Evolutionary conservation across 2,797 vertebrate species (phyloP).

Genomic region (Gadopsis bispinosus): DNA sequence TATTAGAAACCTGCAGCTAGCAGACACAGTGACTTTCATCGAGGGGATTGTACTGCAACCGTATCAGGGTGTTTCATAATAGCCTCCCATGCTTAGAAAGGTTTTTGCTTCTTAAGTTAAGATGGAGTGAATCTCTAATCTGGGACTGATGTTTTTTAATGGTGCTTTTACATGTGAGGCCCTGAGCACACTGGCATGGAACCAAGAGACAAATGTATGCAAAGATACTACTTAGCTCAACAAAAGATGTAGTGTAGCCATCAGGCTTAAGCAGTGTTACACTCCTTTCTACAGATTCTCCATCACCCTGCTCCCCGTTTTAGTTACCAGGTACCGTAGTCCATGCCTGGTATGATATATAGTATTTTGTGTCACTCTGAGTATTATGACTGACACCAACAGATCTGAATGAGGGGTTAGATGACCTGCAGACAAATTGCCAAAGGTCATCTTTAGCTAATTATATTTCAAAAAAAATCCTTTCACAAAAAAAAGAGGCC

Average conservation of each 20-base stretch:
- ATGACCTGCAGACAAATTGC: not conserved
- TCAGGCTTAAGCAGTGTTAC: not conserved
- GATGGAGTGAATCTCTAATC: not conserved
- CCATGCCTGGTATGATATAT: not conserved
- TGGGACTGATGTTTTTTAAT: not conserved
- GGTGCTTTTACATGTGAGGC: not conserved
- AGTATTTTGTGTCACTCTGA: not conserved
- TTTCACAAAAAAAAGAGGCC: not conserved
- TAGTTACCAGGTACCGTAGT: not conserved
- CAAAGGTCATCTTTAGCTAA: not conserved
- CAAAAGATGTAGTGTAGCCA: not conserved
- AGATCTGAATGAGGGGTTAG: not conserved
- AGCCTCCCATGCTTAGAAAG: not conserved
- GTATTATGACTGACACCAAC: too few relatives aligned
- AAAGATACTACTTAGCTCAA: not conserved
- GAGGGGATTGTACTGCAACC: not conserved
- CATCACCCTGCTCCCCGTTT: not conserved
- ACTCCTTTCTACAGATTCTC: not conserved
- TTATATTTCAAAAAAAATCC: not conserved
- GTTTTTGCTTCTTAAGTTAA: not conserved
- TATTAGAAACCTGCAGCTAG: slow-evolving; percentile 20
- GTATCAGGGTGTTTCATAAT: not conserved
- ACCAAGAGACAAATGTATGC: not conserved
- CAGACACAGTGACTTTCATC: slow-evolving; percentile 6
- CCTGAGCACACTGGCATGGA: not conserved